Base-by-base conservation (phyloP, 1,140 invertebrate genomes). In the Spodoptera litura region DNA sequence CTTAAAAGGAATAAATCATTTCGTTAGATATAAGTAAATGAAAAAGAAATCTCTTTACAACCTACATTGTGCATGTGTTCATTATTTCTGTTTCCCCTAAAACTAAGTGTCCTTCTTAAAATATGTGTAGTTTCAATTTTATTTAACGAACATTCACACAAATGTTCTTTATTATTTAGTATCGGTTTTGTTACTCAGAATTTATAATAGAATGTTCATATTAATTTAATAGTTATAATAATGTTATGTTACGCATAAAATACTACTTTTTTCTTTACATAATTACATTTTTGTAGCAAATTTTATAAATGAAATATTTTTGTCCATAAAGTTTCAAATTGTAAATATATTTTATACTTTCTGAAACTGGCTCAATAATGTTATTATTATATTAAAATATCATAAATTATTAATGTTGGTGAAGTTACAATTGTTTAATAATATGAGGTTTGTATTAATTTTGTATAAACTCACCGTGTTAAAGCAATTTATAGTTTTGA, bases 81-180 rank as follows among this genome's bases (percentile, higher is more conserved):
- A 64, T 75, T 75, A 31, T 62, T 75, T 75, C n/a, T 6, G 13
- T 75, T 74, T 73, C 13, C 53, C 71, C 55, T 61, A 74, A 73
- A 73, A 58, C 70, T 78, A 78, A 81, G 80, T 81, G 75, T 68
- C 74, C 80, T 81, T 78, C 80, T 59, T 78, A 74, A 75, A 75
- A 49, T 73, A 73, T 64, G 20, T 15, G 61, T 77, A 77, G 59
- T 51, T 58, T 61, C 64, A 68, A 68, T 68, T 68, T 68, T 58
- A 72, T 72, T 55, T 72, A 15, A 66, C 20, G 9, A 9, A 51
- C 38, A 66, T 51, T 8, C 5, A 62, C 25, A 10, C 0, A 44
- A 44, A 8, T 15, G 27, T n/a, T 38, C 12, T 10, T 44, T 10
- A 3, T 62, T 44, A 15, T 62, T 9, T 44, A 44, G 38, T 44